Percentiles rank a stretch among this genome's conserved stretches.
Conservation (phyloP, 2,113 vertebrate species). For the Bagarius yarrelli region DNA sequence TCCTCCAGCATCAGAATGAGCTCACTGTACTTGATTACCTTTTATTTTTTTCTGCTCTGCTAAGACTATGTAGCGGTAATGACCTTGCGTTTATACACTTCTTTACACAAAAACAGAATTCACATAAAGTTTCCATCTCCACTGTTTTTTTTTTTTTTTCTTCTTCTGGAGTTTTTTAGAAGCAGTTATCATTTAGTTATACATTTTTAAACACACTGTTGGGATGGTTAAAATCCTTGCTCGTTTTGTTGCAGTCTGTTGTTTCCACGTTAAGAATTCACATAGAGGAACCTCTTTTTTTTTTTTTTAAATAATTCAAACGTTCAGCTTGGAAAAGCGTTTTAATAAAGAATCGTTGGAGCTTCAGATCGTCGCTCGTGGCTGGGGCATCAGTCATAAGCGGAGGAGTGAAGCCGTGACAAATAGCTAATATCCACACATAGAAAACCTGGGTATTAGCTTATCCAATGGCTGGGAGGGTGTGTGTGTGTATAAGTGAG, state of each 20-base stretch:
- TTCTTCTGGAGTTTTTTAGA: too few relatives aligned
- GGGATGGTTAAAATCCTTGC: conserved; percentile 56
- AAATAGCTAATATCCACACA: conserved; percentile 59
- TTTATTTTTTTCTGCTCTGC: background rate
- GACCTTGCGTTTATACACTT: background rate
- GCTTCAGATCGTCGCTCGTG: conserved; percentile 57
- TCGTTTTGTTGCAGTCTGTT: conserved; percentile 43
- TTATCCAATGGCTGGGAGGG: conserved; percentile 21
- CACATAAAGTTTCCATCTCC: background rate
- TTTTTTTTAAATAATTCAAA: conserved; percentile 61
- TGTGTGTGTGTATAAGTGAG: background rate
- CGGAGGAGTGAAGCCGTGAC: conserved; percentile 55
- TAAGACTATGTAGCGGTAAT: conserved; percentile 13
- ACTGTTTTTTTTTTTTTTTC: background rate
- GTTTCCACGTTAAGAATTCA: conserved; percentile 61
- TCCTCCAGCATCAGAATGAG: conserved; percentile 16
- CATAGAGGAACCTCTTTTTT: conserved; percentile 52
- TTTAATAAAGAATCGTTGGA: conserved; percentile 65
- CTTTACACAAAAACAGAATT: background rate
- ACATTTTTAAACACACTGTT: conserved; percentile 51
- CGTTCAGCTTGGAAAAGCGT: conserved; percentile 63
- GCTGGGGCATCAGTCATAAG: conserved; percentile 64
- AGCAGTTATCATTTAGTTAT: background rate
- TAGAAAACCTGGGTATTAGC: conserved; percentile 17
- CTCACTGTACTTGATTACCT: conserved; percentile 31